Percentiles rank a stretch among this genome's conserved stretches.
These are phyloP conservation scores for Drosophila neoperkinsi DNA, from an alignment of 2,888 invertebrate genomes.

Conservation along the genomic window DNA sequence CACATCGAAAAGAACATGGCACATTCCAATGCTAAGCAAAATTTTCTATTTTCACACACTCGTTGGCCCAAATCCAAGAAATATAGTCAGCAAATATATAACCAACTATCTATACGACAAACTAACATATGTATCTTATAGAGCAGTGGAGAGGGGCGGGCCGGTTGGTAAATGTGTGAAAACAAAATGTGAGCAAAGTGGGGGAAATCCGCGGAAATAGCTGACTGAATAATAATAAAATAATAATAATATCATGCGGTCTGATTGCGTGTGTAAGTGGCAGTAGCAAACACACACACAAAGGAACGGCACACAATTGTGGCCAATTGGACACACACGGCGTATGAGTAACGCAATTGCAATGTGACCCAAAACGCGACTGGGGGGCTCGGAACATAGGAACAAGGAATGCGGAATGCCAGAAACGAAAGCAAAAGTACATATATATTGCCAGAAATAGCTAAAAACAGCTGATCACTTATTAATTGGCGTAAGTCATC, in stretches of 20 bases:
- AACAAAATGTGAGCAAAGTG: slow-evolving; percentile 35
- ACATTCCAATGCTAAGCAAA: slow-evolving; percentile 73
- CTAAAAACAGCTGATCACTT: background rate
- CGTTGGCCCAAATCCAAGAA: slow-evolving; percentile 80
- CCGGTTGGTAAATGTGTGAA: slow-evolving; percentile 17
- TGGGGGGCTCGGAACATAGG: background rate
- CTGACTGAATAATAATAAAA: slow-evolving; percentile 40
- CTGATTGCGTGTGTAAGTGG: slow-evolving; percentile 35
- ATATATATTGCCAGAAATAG: slow-evolving; percentile 11
- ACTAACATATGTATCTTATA: slow-evolving; percentile 7
- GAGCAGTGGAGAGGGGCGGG: background rate
- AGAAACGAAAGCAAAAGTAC: slow-evolving; percentile 21
- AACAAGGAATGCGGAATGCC: slow-evolving; percentile 1
- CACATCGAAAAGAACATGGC: slow-evolving; percentile 65
- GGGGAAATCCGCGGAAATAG: slow-evolving; percentile 65
- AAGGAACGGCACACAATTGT: slow-evolving; percentile 22
- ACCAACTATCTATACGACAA: slow-evolving; percentile 53
- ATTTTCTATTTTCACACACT: slow-evolving; percentile 82
- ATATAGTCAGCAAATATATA: slow-evolving; percentile 61
- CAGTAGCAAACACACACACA: slow-evolving; percentile 19
- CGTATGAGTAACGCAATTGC: slow-evolving; percentile 61
- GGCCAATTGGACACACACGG: slow-evolving; percentile 44
- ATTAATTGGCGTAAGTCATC: background rate
- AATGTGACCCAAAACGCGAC: slow-evolving; percentile 30
- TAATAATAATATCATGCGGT: slow-evolving; percentile 44